Evolutionary conservation across 2,888 invertebrate genomes (phyloP).

Genomic region (Tetheella fluctuosa): DNA sequence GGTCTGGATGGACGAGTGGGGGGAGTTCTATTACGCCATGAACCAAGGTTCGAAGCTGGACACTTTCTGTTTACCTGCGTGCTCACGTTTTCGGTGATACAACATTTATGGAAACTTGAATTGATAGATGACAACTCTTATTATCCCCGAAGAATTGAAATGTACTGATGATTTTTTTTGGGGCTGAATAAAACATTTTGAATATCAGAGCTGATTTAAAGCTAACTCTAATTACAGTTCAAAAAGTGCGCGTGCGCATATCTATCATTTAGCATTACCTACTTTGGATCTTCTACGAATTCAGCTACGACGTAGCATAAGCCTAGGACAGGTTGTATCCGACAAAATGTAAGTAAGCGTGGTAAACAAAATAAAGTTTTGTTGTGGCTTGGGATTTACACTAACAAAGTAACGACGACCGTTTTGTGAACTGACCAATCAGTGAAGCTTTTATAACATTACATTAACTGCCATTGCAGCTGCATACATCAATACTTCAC

Average conservation of each 20-base stretch:
- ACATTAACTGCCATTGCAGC: conserved; percentile 72
- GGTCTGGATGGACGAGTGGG: conserved; percentile 99
- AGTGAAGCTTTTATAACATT: conserved; percentile 57
- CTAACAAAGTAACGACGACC: conserved; percentile 49
- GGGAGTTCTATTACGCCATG: conserved; percentile 99
- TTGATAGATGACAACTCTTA: no score
- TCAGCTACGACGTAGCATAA: background rate
- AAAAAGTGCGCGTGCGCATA: background rate
- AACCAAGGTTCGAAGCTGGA: conserved; percentile 93
- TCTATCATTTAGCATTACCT: background rate
- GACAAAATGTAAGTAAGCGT: conserved; percentile 60
- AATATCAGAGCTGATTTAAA: background rate
- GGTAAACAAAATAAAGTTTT: conserved; percentile 65
- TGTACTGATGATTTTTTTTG: no score
- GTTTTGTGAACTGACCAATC: conserved; percentile 52
- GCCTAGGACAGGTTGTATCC: conserved; percentile 9
- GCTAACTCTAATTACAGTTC: no score
- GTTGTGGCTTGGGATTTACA: conserved; percentile 80
- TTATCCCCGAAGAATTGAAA: no score
- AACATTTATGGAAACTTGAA: background rate
- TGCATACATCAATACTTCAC: conserved; percentile 63
- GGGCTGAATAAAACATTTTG: no score
- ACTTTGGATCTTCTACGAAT: background rate
- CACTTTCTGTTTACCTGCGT: conserved; percentile 36
- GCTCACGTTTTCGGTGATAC: conserved; percentile 47